Evolutionary conservation across 64 coral and sea anemone genomes (phyloP), one percentile per base, ranked within the genome.

Genomic region (Stylophora pistillata): DNA sequence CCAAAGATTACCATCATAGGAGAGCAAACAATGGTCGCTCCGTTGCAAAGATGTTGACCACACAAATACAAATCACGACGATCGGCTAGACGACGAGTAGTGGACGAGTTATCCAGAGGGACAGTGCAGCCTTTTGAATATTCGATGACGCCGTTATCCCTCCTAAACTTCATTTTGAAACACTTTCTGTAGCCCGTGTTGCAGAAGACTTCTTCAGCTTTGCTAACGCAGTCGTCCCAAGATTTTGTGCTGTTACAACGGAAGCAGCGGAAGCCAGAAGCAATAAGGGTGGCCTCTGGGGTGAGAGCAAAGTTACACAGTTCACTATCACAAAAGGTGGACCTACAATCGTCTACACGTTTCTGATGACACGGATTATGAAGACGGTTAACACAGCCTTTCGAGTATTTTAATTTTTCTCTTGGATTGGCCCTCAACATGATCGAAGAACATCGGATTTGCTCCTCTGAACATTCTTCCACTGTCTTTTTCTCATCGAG

Each of bases 221-320:
- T 32, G 9, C 37, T 13, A 15, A 37, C 72, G 72, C 72, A 74
- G 72, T 74, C 30, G 17, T 74, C 13, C 72, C 72, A 74, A 14
- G 72, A 74, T 15, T 20, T 41, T 0, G 11, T 18, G 72, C 72
- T 74, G 31, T 3, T 34, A 30, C 72, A 74, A 15, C 20, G 3
- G 10, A 18, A 15, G 31, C 75, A 77, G 20, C 53, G 53, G 23
- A 77, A 77, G 9, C 18, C 21, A n/a, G 75, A 10, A 2, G 75
- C 53, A 55, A 77, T 26, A 18, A 77, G 75, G 10, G 53, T 77
- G 20, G 75, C 52, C 0, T 0, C 0, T 77, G 75, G 75, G 2
- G 47, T 26, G 47, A 77, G 47, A 23, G 75, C 75, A 55, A 77
- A 77, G 75, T 77, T 77, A n/a, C 75, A 77, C 75, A 77, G 23